Conservation (phyloP, 2,797 vertebrate species). For the Cheracebus regulus region DNA sequence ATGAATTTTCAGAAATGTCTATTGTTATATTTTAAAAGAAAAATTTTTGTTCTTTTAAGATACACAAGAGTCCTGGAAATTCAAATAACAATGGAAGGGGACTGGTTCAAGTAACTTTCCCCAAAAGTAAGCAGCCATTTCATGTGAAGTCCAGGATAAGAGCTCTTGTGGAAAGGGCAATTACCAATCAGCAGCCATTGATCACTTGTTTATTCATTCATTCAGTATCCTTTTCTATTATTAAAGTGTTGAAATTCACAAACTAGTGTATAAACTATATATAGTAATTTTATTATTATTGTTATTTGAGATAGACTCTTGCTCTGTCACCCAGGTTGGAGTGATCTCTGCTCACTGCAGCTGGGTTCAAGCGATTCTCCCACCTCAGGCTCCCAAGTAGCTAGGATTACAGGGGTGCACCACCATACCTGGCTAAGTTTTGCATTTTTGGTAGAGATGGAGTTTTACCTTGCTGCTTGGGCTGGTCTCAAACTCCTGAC, state of each 20-base stretch:
- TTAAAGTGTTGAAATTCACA: background rate
- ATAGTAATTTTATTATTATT: background rate
- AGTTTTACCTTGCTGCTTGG: background rate
- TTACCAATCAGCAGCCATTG: background rate
- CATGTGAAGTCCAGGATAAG: background rate
- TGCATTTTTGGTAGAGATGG: background rate
- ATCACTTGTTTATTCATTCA: background rate
- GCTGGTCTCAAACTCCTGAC: background rate
- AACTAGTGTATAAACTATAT: background rate
- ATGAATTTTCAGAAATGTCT: constrained; percentile 35
- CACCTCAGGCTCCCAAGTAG: background rate
- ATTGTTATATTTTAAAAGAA: constrained; percentile 27
- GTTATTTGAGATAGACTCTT: background rate
- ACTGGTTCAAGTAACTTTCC: background rate
- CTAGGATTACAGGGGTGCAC: background rate
- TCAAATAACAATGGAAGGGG: background rate
- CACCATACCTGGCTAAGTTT: background rate
- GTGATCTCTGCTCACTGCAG: background rate
- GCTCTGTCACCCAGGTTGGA: background rate
- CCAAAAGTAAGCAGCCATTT: background rate
- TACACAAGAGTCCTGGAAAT: background rate
- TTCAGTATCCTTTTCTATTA: background rate
- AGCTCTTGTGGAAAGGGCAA: background rate
- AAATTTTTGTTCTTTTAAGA: background rate
- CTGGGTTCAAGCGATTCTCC: background rate